Conservation (phyloP, 2,888 invertebrate genomes). For the Toxonevra muliebris region DNA sequence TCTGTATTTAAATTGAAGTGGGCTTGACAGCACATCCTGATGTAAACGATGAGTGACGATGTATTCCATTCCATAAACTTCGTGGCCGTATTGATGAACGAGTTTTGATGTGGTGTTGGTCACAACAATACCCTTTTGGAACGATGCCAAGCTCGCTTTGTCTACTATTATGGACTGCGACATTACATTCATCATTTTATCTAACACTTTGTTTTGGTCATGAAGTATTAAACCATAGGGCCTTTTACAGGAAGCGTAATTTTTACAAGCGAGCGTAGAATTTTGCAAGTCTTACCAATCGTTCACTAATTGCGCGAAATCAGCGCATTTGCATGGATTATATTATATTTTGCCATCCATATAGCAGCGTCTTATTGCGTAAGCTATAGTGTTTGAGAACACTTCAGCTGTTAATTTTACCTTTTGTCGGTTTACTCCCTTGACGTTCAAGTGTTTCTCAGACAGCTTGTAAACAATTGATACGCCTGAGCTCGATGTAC, state of each 20-base stretch:
- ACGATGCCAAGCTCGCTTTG: background rate
- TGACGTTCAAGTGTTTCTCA: too few species aligned
- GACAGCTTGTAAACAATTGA: too few species aligned
- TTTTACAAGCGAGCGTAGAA: background rate
- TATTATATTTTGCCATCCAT: background rate
- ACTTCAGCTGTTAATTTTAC: conserved; percentile 23
- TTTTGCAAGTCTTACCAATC: background rate
- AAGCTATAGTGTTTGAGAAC: conserved; percentile 21
- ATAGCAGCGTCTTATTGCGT: conserved; percentile 9
- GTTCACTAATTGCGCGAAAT: background rate
- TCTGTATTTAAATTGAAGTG: conserved; percentile 4
- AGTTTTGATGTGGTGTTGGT: background rate
- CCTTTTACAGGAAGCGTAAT: background rate
- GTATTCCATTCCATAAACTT: background rate
- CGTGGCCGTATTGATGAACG: background rate
- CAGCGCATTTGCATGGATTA: conserved; percentile 4
- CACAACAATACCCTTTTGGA: background rate
- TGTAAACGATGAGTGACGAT: conserved; percentile 1
- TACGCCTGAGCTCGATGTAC: too few species aligned
- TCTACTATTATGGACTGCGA: background rate
- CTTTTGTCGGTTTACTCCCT: too few species aligned
- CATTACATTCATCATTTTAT: background rate
- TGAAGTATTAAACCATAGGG: background rate
- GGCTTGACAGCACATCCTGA: too few species aligned
- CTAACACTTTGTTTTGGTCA: background rate